These are phyloP conservation scores for Coenonympha glycerion DNA, from an alignment of 2,888 invertebrate genomes.

Conservation along the genomic window DNA sequence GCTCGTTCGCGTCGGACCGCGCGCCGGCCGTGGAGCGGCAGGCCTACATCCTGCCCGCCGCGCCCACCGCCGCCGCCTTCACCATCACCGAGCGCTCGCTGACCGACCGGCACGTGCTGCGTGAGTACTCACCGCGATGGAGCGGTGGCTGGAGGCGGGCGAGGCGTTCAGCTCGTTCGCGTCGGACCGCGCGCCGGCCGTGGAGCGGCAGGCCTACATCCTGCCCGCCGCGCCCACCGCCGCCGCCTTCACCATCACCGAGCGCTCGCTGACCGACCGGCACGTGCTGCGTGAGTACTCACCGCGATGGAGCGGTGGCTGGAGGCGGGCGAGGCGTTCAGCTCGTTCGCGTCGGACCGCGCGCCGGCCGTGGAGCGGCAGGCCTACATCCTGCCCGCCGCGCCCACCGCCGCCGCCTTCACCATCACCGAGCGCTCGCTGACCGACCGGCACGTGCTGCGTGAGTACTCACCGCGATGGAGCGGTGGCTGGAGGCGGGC, in stretches of 20 bases:
- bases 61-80: slow-evolving; percentile 86
- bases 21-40: slow-evolving; percentile 85
- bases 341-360: too few species aligned
- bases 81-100: slow-evolving; percentile 96
- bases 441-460: too few species aligned
- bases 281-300: too few species aligned
- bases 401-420: too few species aligned
- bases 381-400: too few species aligned
- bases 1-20: slow-evolving; percentile 9
- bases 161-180: slow-evolving; percentile 50
- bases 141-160: slow-evolving; percentile 81
- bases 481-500: too few species aligned
- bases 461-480: too few species aligned
- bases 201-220: slow-evolving; percentile 91
- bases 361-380: too few species aligned
- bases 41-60: slow-evolving; percentile 89
- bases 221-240: slow-evolving; percentile 85
- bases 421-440: too few species aligned
- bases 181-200: slow-evolving; percentile 67
- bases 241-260: slow-evolving; percentile 92
- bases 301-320: too few species aligned
- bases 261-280: slow-evolving; percentile 92
- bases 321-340: too few species aligned
- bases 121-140: too few species aligned
- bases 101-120: slow-evolving; percentile 89